Evolutionary conservation across 1,140 invertebrate genomes (phyloP).

Genomic region (Asbolus verrucosus): DNA sequence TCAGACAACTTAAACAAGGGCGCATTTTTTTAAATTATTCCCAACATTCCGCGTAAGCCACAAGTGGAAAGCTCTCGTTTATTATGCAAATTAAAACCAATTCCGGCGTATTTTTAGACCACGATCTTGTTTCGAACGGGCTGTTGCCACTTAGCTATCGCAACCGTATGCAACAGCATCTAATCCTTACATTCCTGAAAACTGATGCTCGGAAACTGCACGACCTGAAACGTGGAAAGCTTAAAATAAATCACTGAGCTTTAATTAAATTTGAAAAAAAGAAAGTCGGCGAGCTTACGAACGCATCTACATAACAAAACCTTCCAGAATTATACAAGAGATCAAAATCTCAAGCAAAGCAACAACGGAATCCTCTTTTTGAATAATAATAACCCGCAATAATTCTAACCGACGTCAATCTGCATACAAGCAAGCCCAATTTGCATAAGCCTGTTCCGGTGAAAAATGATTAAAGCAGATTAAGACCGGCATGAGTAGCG

Average conservation of each 20-base stretch:
- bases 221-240: background rate
- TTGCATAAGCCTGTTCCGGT: slow-evolving; percentile 20
- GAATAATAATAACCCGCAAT: slow-evolving; percentile 18
- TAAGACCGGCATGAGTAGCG: background rate
- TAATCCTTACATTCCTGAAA: too few species aligned
- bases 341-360: background rate
- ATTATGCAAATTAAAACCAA: slow-evolving; percentile 34
- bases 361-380: slow-evolving; percentile 4
- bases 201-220: too few species aligned
- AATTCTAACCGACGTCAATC: slow-evolving; percentile 32
- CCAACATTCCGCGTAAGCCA: background rate
- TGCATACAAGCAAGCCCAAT: slow-evolving; percentile 26
- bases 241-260: slow-evolving; percentile 3
- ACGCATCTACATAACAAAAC: slow-evolving; percentile 21
- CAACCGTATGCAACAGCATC: too few species aligned
- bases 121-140: too few species aligned
- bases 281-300: background rate
- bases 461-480: slow-evolving; percentile 18
- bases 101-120: slow-evolving; percentile 13
- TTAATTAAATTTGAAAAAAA: slow-evolving; percentile 32
- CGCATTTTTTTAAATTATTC: background rate
- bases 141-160: too few species aligned
- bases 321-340: slow-evolving; percentile 22
- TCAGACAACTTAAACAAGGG: slow-evolving; percentile 34
- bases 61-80: slow-evolving; percentile 31